Conservation (phyloP, 2,888 invertebrate genomes). For the Glyphotaelius pellucidus region DNA sequence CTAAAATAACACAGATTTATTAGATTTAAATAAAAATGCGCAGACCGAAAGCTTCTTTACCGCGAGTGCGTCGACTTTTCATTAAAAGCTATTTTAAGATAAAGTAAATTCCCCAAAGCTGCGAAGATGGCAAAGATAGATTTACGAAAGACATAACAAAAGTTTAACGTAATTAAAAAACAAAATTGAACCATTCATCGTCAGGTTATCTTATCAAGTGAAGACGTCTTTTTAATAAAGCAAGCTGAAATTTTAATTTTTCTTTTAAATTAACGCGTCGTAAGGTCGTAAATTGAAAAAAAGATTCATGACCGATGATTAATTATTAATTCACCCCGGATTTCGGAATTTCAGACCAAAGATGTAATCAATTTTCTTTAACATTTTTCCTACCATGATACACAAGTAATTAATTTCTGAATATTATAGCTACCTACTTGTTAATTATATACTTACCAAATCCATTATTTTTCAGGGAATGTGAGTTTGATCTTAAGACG, state of each 20-base stretch:
- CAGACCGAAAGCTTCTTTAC: not conserved
- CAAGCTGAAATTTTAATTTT: constrained; percentile 40
- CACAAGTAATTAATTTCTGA: not conserved
- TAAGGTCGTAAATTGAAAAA: constrained; percentile 13
- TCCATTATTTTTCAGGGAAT: not conserved
- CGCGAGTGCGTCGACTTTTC: not conserved
- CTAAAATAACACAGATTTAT: not conserved
- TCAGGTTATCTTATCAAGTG: constrained; percentile 46
- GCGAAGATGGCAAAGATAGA: not conserved
- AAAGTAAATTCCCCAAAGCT: constrained; percentile 3
- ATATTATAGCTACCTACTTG: not conserved
- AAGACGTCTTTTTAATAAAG: constrained; percentile 45
- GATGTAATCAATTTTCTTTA: not conserved
- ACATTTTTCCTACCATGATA: not conserved
- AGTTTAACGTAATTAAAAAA: constrained; percentile 47
- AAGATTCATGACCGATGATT: constrained; percentile 35
- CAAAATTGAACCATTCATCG: constrained; percentile 49
- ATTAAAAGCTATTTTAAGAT: constrained; percentile 6
- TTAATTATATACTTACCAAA: not conserved
- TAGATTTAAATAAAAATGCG: not conserved
- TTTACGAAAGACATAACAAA: constrained; percentile 32
- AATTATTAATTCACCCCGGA: constrained; percentile 25
- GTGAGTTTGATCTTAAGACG: not conserved
- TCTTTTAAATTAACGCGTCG: constrained; percentile 38
- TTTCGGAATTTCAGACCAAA: not conserved